Evolutionary conservation across 2,797 vertebrate species (phyloP).

Genomic region (Syndactyla subalaris): DNA sequence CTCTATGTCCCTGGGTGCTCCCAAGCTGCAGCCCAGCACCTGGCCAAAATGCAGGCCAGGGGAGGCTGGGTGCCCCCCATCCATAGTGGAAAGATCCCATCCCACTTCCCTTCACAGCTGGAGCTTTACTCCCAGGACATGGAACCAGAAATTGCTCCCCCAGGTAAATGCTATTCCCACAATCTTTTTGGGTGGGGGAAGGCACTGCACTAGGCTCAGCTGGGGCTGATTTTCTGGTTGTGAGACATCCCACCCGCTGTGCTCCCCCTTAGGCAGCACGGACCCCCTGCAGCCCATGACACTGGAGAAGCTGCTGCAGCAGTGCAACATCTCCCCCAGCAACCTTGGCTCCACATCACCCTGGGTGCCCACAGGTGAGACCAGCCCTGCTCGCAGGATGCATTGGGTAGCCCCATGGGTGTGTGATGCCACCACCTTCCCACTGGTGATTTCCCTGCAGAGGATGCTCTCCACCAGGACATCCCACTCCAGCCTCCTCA

Average conservation of each 20-base stretch:
- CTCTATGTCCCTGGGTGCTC: background rate
- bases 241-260: background rate
- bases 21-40: background rate
- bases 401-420: background rate
- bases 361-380: background rate
- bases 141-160: accelerated
- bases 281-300: accelerated
- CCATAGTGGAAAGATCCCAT: background rate
- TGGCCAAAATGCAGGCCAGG: background rate
- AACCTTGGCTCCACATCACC: accelerated
- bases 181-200: accelerated
- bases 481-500: background rate
- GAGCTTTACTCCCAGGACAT: accelerated
- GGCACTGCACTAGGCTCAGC: background rate
- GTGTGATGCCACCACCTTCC: background rate
- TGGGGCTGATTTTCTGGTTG: background rate
- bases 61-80: background rate
- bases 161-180: background rate
- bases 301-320: background rate
- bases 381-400: accelerated
- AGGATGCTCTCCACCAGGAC: background rate
- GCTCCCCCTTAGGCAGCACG: background rate
- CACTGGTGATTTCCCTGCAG: background rate
- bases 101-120: background rate
- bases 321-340: background rate